Base-by-base conservation (phyloP, 2,888 invertebrate genomes). In the Ptilodon capucinus region DNA sequence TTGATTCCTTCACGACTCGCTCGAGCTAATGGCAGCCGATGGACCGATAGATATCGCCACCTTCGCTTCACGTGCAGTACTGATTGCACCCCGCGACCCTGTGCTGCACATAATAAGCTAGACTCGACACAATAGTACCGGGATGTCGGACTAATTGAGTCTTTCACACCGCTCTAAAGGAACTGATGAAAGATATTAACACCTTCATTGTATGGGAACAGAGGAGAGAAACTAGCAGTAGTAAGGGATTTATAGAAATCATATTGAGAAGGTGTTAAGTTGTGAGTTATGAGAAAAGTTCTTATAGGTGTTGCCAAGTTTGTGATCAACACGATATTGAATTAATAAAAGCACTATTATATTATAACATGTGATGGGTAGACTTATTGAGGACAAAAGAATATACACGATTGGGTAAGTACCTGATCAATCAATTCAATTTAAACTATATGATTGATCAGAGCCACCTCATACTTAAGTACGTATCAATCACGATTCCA, bases 1-100 rank as follows among this genome's bases (percentile, higher is more conserved):
- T 77, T 76, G 74, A 79, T 74, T 76, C 68, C 70, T 70, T 68
- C 51, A 48, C 49, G 55, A 55, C 40, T 43, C 44, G 25, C 42
- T 28, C 23, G 40, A 51, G 45, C 48, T 46, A 48, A 48, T 50
- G 48, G 44, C 40, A 46, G 51, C 35, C 16, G 35, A 35, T 35
- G 17, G 1, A 35, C 35, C 17, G 9, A 17, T 6, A 35, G 35
- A 35, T 35, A 35, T 17, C 35, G 14, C 35, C 35, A 35, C 35
- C 35, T 35, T 11, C 3, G 9, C 8, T 17, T 2, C 35, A 17
- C 35, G 14, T 14, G 17, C 17, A 17, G 35, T 35, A 35, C 17
- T 35, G 17, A 35, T 5, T 17, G 17, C 17, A 35, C 35, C 28
- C 32, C 14, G 32, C 9, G 32, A 32, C 32, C 32, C 14, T 32